Evolutionary conservation across 2,888 invertebrate species (phyloP).

Genomic region (Rotaria sp.): DNA sequence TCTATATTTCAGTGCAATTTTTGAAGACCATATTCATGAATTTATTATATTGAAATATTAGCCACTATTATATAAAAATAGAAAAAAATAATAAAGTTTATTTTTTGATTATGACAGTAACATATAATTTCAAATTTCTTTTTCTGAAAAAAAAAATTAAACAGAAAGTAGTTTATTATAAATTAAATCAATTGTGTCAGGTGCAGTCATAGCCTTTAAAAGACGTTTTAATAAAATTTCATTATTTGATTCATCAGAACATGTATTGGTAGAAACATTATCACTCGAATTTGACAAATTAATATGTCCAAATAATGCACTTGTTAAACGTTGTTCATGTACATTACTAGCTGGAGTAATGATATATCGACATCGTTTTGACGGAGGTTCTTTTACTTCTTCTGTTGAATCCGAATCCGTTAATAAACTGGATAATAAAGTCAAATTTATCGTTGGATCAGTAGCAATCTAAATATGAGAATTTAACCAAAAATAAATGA

Average conservation of each 20-base stretch:
- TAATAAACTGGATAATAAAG: neutral
- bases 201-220: neutral
- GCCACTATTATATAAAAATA: no score
- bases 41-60: no score
- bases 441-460: neutral
- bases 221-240: neutral
- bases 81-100: no score
- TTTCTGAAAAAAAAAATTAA: neutral
- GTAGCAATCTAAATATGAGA: neutral
- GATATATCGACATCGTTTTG: neutral
- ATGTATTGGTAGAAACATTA: no score
- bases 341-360: neutral
- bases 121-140: neutral
- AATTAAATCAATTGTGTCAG: slow-evolving; percentile 8
- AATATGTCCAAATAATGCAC: neutral
- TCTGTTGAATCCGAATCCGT: neutral
- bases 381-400: neutral
- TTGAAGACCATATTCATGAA: no score
- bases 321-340: neutral
- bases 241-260: neutral
- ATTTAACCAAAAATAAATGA: neutral
- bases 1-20: no score
- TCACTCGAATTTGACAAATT: neutral
- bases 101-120: no score
- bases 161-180: slow-evolving; percentile 9